Evolutionary conservation across 2,888 invertebrate genomes (phyloP), one percentile per base, ranked within the genome.

Genomic region (Rutpela maculata): DNA sequence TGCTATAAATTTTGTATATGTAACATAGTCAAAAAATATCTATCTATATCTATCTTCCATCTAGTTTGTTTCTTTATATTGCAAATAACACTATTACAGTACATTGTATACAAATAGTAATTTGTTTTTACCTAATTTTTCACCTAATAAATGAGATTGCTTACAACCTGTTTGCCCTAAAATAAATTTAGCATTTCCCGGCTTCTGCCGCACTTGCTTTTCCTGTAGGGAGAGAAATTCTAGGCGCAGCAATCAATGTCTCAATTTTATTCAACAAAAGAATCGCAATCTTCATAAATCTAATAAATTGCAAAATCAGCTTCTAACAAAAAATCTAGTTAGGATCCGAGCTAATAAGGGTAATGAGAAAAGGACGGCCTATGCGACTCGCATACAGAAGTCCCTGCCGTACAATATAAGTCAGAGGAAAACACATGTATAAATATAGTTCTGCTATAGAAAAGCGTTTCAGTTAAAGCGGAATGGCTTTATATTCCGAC

Each of bases 231-330:
- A 56, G 56, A 10, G 9, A 11, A 19, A 59, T 59, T 11, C 17
- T 57, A 22, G 7, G 11, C 59, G 19, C 10, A 22, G 22, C 22
- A 59, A 59, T 59, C 59, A 59, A 59, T 19, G 59, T 59, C 59
- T 59, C 59, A 59, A 59, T 59, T 59, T 59, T 18, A 59, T 59
- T 59, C 59, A 18, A 59, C 59, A 59, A 59, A 59, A 59, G 59
- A 59, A 19, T 59, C 19, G 59, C 59, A 59, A 59, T 59, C 59
- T 59, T 59, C 59, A 59, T 59, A 59, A 59, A 59, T 59, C 59
- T 59, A 11, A 59, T 59, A 59, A 59, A 59, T 59, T 59, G 59
- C 59, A 59, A 59, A 59, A 19, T 59, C 59, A 59, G 59, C 59
- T 19, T 59, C 59, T 12, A 18, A 22, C 59, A 59, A 59, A 19